Conservation (phyloP, 2,888 invertebrate species). For the Sphinx pinastri region DNA sequence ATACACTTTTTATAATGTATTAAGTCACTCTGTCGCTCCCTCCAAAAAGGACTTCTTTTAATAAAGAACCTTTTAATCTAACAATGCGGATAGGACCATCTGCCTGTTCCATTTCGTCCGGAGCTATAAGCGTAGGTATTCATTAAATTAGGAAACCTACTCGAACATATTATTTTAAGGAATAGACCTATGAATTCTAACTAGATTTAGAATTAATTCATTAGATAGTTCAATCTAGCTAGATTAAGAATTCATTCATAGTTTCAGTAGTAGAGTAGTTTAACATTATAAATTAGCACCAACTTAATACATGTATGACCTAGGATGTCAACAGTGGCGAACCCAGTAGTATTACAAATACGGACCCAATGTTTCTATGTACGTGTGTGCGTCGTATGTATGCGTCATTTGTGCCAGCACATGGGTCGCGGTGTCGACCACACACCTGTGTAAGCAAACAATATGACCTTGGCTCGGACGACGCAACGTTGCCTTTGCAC, state of each 20-base stretch:
- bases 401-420: conserved; percentile 36
- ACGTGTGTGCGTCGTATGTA: conserved; percentile 23
- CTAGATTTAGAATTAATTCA: neutral
- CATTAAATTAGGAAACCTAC: too few species aligned
- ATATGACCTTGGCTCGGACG: conserved; percentile 51
- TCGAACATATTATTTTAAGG: neutral
- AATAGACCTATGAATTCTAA: neutral
- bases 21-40: conserved; percentile 74
- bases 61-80: conserved; percentile 52
- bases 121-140: neutral
- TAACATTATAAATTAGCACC: neutral
- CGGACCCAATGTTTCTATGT: neutral
- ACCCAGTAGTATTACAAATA: neutral
- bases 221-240: neutral
- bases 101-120: neutral
- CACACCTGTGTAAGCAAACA: conserved; percentile 57
- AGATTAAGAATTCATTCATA: neutral
- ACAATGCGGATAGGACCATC: neutral
- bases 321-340: conserved; percentile 4
- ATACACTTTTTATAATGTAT: conserved; percentile 82
- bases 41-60: conserved; percentile 66
- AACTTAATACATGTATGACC: neutral
- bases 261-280: neutral
- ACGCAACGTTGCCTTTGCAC: conserved; percentile 16
- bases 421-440: conserved; percentile 31